Evolutionary conservation across 2,888 invertebrate species (phyloP).

Genomic region (Carterocephalus palaemon): DNA sequence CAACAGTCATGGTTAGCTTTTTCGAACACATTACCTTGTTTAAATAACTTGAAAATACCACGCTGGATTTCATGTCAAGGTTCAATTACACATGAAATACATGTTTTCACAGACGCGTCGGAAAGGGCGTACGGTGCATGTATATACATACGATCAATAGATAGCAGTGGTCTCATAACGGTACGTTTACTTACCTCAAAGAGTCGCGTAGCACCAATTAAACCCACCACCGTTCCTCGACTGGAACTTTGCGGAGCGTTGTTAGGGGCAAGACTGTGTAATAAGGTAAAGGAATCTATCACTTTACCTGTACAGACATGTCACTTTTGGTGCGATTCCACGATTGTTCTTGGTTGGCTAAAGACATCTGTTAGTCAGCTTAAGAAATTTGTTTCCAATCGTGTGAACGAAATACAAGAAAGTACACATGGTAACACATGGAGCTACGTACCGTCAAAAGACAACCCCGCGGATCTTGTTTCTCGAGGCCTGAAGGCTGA

Average conservation of each 20-base stretch:
- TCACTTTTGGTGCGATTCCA: slow-evolving; percentile 13
- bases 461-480: slow-evolving; percentile 29
- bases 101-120: slow-evolving; percentile 3
- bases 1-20: neutral
- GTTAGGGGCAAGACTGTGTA: slow-evolving; percentile 18
- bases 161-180: neutral
- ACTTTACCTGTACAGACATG: slow-evolving; percentile 1
- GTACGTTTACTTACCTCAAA: slow-evolving; percentile 5
- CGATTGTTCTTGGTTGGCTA: slow-evolving; percentile 24
- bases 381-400: slow-evolving; percentile 22
- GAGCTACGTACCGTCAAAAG: slow-evolving; percentile 27
- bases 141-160: too few species aligned
- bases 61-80: neutral
- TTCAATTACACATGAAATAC: neutral
- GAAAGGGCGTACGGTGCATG: slow-evolving; percentile 4
- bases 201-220: slow-evolving; percentile 22
- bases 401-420: slow-evolving; percentile 26
- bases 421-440: slow-evolving; percentile 11
- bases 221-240: slow-evolving; percentile 25
- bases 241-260: slow-evolving; percentile 22
- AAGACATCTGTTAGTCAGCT: slow-evolving; percentile 6
- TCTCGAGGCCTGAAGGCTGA: slow-evolving; percentile 28
- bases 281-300: slow-evolving; percentile 5
- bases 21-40: neutral
- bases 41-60: slow-evolving; percentile 5